Evolutionary conservation across 2,888 invertebrate species (phyloP).

Genomic region (Trissolcus japonicus): DNA sequence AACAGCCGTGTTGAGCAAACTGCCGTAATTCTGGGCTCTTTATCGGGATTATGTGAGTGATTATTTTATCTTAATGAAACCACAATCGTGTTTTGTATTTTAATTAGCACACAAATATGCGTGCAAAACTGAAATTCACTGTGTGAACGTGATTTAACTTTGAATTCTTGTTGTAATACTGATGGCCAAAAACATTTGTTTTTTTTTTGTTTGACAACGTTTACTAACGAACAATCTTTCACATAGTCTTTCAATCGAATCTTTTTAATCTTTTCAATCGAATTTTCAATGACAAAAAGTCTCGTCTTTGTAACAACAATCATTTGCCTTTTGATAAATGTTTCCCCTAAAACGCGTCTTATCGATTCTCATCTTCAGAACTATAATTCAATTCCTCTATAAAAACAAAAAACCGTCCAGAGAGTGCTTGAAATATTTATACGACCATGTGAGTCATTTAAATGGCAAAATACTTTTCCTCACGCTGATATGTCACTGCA

Average conservation of each 20-base stretch:
- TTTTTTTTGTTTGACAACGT: neutral
- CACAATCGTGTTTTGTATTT: constrained; percentile 14
- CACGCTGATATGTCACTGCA: constrained; percentile 38
- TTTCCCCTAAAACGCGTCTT: neutral
- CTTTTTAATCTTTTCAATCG: no score
- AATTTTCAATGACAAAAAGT: neutral
- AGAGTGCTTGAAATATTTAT: neutral
- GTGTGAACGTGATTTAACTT: constrained; percentile 6
- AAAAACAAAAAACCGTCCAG: neutral
- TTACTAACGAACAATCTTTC: neutral
- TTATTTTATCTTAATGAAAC: constrained; percentile 16
- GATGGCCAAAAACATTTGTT: no score
- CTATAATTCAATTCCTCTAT: neutral
- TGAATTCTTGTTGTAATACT: neutral
- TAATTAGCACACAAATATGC: constrained; percentile 6
- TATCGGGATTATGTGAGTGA: constrained; percentile 2
- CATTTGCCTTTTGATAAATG: neutral
- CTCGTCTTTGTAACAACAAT: neutral
- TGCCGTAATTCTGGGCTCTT: neutral
- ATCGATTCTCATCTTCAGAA: neutral
- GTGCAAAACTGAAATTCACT: constrained; percentile 15
- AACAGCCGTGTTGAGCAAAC: constrained; percentile 1
- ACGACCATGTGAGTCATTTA: constrained; percentile 25
- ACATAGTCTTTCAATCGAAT: no score
- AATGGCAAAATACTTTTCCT: constrained; percentile 28